Evolutionary conservation across 23 tunicate genomes (phyloP).

Genomic region (Halocynthia aurantium): DNA sequence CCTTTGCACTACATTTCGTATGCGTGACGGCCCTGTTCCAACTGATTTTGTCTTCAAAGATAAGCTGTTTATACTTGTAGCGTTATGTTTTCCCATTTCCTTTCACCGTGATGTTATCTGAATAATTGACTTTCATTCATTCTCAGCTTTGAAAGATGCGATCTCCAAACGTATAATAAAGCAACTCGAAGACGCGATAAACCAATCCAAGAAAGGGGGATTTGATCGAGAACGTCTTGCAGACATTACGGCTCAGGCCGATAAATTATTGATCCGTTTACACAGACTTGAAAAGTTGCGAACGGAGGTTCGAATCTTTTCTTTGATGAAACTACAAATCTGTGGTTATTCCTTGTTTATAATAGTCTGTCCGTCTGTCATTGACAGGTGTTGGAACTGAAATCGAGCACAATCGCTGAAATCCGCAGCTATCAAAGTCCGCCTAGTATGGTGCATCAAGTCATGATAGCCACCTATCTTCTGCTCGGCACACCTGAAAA

Average conservation of each 20-base stretch:
- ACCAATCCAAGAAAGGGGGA: constrained; percentile 39
- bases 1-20: too few species aligned
- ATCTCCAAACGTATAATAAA: constrained; percentile 39
- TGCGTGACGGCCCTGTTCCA: too few species aligned
- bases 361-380: not conserved
- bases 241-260: constrained; percentile 39
- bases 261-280: constrained; percentile 49
- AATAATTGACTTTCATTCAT: not conserved
- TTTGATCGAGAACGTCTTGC: constrained; percentile 54
- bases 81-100: too few species aligned
- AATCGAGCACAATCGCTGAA: constrained; percentile 96
- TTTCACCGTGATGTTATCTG: too few species aligned
- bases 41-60: too few species aligned
- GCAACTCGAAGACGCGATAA: constrained; percentile 53
- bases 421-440: constrained; percentile 90
- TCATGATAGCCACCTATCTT: constrained; percentile 95
- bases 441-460: constrained; percentile 55
- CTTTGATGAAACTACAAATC: not conserved
- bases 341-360: not conserved
- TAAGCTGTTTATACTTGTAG: too few species aligned
- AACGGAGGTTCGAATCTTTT: constrained; percentile 43
- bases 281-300: constrained; percentile 58
- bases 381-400: constrained; percentile 73
- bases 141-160: constrained; percentile 57
- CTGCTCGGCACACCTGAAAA: constrained; percentile 81